Base-by-base conservation (phyloP, 2,888 invertebrate genomes). In the Amphiduros pacificus region DNA sequence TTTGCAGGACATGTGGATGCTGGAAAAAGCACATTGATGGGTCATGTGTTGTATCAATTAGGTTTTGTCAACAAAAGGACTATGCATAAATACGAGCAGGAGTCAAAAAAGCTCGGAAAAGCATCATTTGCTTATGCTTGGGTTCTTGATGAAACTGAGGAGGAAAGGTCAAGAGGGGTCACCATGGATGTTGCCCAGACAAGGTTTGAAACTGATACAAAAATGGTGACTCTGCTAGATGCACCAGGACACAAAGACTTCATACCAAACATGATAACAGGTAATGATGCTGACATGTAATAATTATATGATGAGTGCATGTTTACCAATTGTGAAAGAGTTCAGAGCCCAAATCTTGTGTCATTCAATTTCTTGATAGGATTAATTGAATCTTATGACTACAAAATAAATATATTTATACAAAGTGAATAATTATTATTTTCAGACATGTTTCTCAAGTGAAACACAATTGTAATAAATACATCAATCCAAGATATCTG, bases 181-280 rank as follows among this genome's bases (percentile, higher is more conserved):
- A 99, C 99, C 1, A 99, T 99, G 94, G 99, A 99, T 84, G 90
- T 99, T 17, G 98, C 94, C 0, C 89, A 92, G 72, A 92, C 92
- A 20, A 90, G 91, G 71, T 95, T 98, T 85, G 93, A 94, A 83
- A 94, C 96, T 0, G 87, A 89, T 59, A 88, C 89, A 2, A 94
- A 94, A 84, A 79, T 81, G 14, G 77, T 85, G 28, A 82, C 81
- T 6, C 72, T 99, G 51, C 85, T 99, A 61, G 99, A 99, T 86
- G 97, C 99, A 29, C 99, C 99, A 0, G 99, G 99, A 0, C 99
- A 99, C 82, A 95, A 93, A 80, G 99, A 99, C 82, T 99, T 99
- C 78, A 98, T 99, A 78, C 98, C 99, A 1, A 98, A 99, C 77
- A 99, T 99, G 98, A 99, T 99, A 71, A 93, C 92, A 17, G 85